A percentile compares a stretch with the other conserved stretches of the same genome.
Conservation (phyloP, 2,113 vertebrate species). For the Dromas ardeola region DNA sequence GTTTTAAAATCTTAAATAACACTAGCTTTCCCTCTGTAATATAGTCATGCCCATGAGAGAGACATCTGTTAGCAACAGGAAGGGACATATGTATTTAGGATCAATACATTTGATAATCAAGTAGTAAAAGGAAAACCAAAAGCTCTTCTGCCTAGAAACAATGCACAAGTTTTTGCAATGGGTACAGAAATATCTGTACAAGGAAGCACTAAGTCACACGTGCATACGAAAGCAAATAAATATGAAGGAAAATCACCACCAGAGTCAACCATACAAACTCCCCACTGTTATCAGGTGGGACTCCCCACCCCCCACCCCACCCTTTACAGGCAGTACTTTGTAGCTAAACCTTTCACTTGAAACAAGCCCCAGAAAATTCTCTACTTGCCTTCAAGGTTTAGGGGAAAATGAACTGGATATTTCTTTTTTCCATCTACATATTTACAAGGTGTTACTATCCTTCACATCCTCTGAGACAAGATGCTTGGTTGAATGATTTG, state of each 20-base stretch:
- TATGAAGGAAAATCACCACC: not conserved
- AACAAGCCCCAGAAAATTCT: not conserved
- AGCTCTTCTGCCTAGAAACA: not conserved
- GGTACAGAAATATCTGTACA: not conserved
- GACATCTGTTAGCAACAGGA: not conserved
- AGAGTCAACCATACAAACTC: not conserved
- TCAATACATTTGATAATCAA: not conserved
- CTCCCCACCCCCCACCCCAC: accelerated
- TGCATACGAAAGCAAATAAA: not conserved
- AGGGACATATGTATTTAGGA: not conserved
- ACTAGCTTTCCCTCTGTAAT: not conserved
- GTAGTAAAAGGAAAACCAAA: not conserved
- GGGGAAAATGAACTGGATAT: not conserved
- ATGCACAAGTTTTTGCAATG: not conserved
- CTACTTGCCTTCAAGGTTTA: not conserved
- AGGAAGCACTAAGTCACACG: not conserved
- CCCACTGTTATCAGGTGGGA: not conserved
- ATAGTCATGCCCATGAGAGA: not conserved
- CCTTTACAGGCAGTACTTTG: not conserved
- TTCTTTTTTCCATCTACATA: not conserved
- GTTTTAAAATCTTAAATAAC: not conserved
- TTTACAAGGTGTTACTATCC: not conserved
- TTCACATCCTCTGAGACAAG: not conserved
- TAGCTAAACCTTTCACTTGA: not conserved
- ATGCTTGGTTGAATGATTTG: not conserved